A percentile compares a stretch with the other conserved stretches of the same genome.
Evolutionary conservation across 1,140 invertebrate genomes (phyloP).

Genomic region (Bombus consobrinus): DNA sequence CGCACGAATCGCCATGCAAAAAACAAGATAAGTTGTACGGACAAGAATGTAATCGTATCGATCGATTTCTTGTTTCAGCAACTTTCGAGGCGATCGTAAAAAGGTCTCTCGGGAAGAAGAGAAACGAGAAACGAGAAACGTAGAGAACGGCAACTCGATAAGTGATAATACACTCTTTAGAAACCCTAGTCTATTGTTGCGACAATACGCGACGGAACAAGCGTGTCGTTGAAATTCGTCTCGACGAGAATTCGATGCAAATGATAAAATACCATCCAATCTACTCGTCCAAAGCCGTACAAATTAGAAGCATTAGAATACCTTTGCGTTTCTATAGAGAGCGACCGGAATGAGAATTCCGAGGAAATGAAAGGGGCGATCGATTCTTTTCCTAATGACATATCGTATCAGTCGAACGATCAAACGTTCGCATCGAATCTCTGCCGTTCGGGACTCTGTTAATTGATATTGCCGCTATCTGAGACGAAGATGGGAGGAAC

Average conservation of each 20-base stretch:
- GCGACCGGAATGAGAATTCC: no score
- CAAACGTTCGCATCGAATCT: neutral
- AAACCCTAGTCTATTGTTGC: no score
- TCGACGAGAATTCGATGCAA: neutral
- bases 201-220: neutral
- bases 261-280: neutral
- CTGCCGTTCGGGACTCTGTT: accelerated
- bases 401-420: no score
- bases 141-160: neutral
- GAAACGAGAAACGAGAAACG: neutral
- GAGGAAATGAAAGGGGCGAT: neutral
- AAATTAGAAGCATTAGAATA: neutral
- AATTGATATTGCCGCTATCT: neutral
- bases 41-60: neutral
- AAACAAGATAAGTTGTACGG: neutral
- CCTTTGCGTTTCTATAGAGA: neutral
- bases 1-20: neutral
- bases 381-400: neutral
- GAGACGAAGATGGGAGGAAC: neutral
- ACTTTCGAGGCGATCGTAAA: neutral
- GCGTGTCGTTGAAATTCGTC: neutral
- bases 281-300: no score
- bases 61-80: neutral
- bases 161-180: no score
- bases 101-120: neutral